Conservation (phyloP, 2,797 vertebrate species). For the Macropus fuliginosus region DNA sequence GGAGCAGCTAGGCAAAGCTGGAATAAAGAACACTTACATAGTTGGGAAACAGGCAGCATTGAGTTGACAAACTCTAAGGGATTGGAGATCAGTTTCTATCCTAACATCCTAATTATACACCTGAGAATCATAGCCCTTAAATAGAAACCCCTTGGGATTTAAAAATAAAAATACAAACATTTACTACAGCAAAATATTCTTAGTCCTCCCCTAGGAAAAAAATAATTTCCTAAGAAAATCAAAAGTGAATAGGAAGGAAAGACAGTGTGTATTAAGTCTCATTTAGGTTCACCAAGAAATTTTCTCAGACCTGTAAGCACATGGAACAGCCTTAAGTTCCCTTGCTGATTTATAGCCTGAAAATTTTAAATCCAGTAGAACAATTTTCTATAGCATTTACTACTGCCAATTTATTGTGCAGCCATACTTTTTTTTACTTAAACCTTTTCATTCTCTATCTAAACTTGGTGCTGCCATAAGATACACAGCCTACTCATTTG, state of each 20-base stretch:
- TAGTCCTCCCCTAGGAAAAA: conserved; percentile 47
- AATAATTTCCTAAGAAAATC: conserved; percentile 42
- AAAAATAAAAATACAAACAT: background rate
- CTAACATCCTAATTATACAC: background rate
- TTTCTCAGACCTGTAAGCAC: conserved; percentile 40
- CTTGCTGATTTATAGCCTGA: conserved; percentile 29
- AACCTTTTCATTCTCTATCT: background rate
- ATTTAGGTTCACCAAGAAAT: conserved; percentile 8
- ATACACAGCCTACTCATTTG: conserved; percentile 44
- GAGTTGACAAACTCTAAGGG: background rate
- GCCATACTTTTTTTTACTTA: background rate
- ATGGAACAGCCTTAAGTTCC: background rate
- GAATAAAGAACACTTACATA: background rate
- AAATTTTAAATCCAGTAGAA: conserved; percentile 16
- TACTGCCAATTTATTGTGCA: conserved; percentile 36
- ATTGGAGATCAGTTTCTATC: background rate
- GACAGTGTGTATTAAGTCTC: conserved; percentile 33
- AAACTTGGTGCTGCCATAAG: conserved; percentile 26
- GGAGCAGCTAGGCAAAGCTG: background rate
- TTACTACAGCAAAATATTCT: conserved; percentile 41
- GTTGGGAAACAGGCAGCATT: background rate
- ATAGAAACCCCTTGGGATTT: background rate
- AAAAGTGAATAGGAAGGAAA: conserved; percentile 39
- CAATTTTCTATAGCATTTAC: conserved; percentile 14
- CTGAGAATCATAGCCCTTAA: background rate